Conservation (phyloP, 2,797 vertebrate genomes). For the Scolopax rusticola region DNA sequence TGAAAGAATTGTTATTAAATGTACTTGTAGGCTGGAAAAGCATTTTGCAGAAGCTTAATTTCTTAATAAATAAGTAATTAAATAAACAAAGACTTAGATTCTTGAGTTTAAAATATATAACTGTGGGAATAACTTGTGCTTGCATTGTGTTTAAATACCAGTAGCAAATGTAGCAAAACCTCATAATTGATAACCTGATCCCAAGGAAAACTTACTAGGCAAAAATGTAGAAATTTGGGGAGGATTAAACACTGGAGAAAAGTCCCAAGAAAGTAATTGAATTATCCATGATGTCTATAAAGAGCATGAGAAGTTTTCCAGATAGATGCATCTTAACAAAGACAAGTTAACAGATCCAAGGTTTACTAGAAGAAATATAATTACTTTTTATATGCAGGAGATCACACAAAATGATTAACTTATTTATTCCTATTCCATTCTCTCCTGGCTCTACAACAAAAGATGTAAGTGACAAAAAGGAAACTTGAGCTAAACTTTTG, state of each 20-base stretch:
- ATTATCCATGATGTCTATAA: not conserved
- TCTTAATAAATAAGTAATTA: not conserved
- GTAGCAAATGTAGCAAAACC: not conserved
- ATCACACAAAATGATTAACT: not conserved
- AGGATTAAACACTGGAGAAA: not conserved
- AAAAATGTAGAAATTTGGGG: not conserved
- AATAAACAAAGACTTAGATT: not conserved
- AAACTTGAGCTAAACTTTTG: not conserved
- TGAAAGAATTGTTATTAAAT: not conserved
- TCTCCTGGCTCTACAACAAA: not conserved
- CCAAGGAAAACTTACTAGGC: not conserved
- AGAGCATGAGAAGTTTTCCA: not conserved
- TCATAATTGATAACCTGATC: not conserved
- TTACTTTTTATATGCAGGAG: not conserved
- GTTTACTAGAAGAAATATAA: not conserved
- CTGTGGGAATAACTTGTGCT: not conserved
- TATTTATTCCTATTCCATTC: not conserved
- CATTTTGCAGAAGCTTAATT: not conserved
- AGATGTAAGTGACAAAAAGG: not conserved
- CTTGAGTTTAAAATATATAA: not conserved
- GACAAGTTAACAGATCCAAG: not conserved
- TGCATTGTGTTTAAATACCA: not conserved
- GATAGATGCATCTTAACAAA: not conserved
- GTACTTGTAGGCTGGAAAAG: not conserved
- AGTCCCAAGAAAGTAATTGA: not conserved